phyloP scores from a whole-genome alignment of 2,113 vertebrate genomes.

The Bufo bufo region DNA sequence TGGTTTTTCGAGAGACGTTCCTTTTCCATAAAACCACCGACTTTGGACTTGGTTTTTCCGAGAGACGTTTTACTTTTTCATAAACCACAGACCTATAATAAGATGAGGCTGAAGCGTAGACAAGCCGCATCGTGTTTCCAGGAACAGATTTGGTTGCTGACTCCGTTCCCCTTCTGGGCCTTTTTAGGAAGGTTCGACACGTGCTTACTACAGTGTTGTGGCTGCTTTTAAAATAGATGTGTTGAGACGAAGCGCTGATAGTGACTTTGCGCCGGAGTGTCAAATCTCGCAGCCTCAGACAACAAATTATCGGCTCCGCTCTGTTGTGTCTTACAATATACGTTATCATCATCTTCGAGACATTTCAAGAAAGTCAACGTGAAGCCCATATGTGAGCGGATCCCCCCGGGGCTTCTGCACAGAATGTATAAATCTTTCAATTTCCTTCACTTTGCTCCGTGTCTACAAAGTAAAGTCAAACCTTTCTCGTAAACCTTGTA shows the following conservation, averaged over 20 bases:
- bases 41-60: too few relatives aligned
- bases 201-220: conserved; percentile 10
- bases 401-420: not conserved
- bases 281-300: conserved; percentile 34
- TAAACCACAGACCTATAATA: not conserved
- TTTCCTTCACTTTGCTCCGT: not conserved
- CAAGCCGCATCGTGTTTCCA: not conserved
- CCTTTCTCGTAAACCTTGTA: conserved; percentile 2
- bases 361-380: conserved; percentile 26
- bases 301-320: conserved; percentile 49
- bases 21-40: not conserved
- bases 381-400: conserved; percentile 7
- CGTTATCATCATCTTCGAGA: conserved; percentile 24
- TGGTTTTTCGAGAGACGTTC: not conserved
- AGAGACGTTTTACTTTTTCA: not conserved
- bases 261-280: conserved; percentile 7
- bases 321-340: conserved; percentile 24
- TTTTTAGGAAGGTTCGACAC: conserved; percentile 18
- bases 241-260: conserved; percentile 25
- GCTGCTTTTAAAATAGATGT: conserved; percentile 32
- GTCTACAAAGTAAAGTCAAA: conserved; percentile 3
- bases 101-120: not conserved
- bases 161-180: not conserved
- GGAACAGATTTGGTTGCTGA: not conserved
- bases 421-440: conserved; percentile 34